Conservation (phyloP, 2,888 invertebrate species). For the Drosophila tanythrix region DNA sequence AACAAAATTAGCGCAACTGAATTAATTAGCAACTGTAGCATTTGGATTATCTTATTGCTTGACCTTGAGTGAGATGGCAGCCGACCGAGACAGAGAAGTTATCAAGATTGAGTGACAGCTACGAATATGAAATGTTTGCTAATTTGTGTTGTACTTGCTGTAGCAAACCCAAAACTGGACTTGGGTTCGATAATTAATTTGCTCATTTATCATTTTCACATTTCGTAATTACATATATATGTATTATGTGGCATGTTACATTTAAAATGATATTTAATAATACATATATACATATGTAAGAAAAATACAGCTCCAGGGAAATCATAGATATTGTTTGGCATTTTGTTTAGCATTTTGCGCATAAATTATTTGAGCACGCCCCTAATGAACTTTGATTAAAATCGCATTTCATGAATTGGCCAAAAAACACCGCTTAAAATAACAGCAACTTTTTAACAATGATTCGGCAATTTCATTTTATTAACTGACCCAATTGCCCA, state of each 20-base stretch:
- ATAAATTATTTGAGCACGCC: slow-evolving; percentile 67
- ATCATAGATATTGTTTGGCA: slow-evolving; percentile 26
- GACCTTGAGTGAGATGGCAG: slow-evolving; percentile 68
- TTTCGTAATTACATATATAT: slow-evolving; percentile 60
- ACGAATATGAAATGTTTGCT: slow-evolving; percentile 50
- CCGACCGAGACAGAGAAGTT: slow-evolving; percentile 8
- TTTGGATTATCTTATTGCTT: slow-evolving; percentile 59
- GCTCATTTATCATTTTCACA: slow-evolving; percentile 36
- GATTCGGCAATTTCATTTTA: slow-evolving; percentile 65
- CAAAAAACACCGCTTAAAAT: slow-evolving; percentile 9
- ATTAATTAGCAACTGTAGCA: slow-evolving; percentile 75
- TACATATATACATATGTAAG: slow-evolving; percentile 15
- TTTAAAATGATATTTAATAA: no score
- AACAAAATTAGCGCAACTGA: slow-evolving; percentile 75
- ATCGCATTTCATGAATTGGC: slow-evolving; percentile 54
- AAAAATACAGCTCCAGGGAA: slow-evolving; percentile 23
- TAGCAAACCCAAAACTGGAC: slow-evolving; percentile 46
- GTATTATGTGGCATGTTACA: no score
- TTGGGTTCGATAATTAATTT: slow-evolving; percentile 19
- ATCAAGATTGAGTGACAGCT: slow-evolving; percentile 46
- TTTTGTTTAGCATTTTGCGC: slow-evolving; percentile 70
- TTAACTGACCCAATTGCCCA: slow-evolving; percentile 60
- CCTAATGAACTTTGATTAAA: slow-evolving; percentile 64
- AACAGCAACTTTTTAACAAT: slow-evolving; percentile 45
- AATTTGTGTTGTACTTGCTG: slow-evolving; percentile 18